Evolutionary conservation across 1,140 invertebrate genomes (phyloP), one percentile per base, ranked within the genome.

Genomic region (Ericerus pela): DNA sequence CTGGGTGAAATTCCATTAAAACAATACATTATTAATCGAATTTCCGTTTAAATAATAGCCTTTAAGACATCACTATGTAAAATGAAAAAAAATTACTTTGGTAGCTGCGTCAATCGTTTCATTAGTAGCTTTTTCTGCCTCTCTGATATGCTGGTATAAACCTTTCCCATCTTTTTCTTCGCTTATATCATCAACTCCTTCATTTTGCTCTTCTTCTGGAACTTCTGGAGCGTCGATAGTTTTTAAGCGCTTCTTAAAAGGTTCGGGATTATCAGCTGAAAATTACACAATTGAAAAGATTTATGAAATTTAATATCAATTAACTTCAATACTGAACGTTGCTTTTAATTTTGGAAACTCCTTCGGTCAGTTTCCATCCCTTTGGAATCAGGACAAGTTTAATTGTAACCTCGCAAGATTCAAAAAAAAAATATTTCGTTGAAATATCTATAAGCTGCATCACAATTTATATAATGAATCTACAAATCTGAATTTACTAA

Each of bases 91-190:
- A 55, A 43, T 33, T 58, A 67, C 67, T 52, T 71, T 66, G 1
- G 76, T 77, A 18, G 78, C 78, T 12, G 73, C 71, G 67, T 81
- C 79, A 54, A 79, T 62, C 18, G 73, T 74, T 59, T 78, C 74
- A 53, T 8, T 70, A 61, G 27, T 37, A 10, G n/a, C 24, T 8
- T 55, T 57, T 18, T 80, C 78, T 0, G 85, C 76, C 61, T 90
- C 79, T 61, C 84, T 81, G 1, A 95, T 80, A 68, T 95, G 91
- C 69, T 94, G 82, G 68, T 84, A 94, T 37, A 83, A 73, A 47
- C 89, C 83, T 1, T 80, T 74, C 26, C 77, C 73, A 36, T 67
- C 63, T 5, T 76, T 67, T 8, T 75, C 65, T 6, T 74, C 64
- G 14, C 69, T 63, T 3, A 70, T 65, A n/a, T 70, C 72, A 1